Base-by-base conservation (phyloP, 2,113 vertebrate species). In the Carassius gibelio region DNA sequence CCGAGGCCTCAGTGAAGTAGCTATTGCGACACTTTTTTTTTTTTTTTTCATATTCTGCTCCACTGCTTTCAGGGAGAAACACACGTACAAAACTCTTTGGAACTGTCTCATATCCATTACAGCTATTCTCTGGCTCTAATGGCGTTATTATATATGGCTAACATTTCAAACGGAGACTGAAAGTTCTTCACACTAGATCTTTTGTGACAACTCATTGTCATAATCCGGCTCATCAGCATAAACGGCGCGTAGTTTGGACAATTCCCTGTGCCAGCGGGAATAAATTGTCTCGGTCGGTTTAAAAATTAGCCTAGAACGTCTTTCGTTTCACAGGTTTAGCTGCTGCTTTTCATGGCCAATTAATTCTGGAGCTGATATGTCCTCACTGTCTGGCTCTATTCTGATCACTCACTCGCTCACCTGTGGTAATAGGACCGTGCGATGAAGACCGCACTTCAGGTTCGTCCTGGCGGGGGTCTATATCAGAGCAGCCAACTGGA, bases 401-500 rank as follows among this genome's bases (percentile, higher is more conserved):
- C 13, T 66, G 45, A 78, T 84, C 26, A 23, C 30, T 84, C 48
- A 55, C 23, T 76, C 30, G n/a, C 68, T 72, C 68, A 72, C 66
- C 36, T 69, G 26, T 83, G 48, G 23, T 66, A 66, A 77, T 50
- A 13, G 15, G 71, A 83, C 23, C 10, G 23, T 2, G 14, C 62
- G 45, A 55, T 68, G 19, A 52, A 78, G 62, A 78, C 55, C 21
- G 14, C 45, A 36, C 61, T 77, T 84, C 74, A 68, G 74, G 8
- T 84, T 69, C 30, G 19, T 57, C 50, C 36, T 78, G 75, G 21
- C 30, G 61, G 62, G 75, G 78, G 75, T 84, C 74, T 84, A 13
- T 78, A 68, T 84, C 75, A 84, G 42, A 84, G 83, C 34, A 66
- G 83, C 57, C 61, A 77, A 48, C 61, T 38, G 74, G 74, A 84